Percentiles rank a stretch among this genome's conserved stretches.
These are phyloP conservation scores for Knipowitschia caucasica DNA, from an alignment of 2,797 vertebrate species.

Conservation along the genomic window DNA sequence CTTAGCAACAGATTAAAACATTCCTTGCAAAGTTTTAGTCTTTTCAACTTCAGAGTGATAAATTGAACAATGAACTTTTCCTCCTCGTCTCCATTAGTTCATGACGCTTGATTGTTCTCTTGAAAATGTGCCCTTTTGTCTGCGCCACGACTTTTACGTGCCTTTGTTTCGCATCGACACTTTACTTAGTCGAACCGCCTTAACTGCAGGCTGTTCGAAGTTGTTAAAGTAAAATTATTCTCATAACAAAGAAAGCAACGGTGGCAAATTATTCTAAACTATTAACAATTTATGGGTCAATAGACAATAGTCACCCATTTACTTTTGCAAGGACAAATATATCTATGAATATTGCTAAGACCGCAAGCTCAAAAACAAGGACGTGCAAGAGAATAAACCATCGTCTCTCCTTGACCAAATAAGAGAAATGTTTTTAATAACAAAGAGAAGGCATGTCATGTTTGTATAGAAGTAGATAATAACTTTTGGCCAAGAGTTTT, in stretches of 20 bases:
- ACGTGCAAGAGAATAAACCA: neutral
- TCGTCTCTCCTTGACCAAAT: neutral
- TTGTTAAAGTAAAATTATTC: neutral
- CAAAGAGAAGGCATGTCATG: too few species aligned
- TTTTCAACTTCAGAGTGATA: slow-evolving; percentile 1
- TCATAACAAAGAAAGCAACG: too few species aligned
- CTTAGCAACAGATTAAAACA: slow-evolving; percentile 1
- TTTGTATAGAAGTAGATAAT: too few species aligned
- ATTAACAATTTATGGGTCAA: neutral
- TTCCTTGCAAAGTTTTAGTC: neutral
- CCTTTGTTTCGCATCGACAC: slow-evolving; percentile 5
- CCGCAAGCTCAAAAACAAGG: neutral
- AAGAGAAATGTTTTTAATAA: too few species aligned
- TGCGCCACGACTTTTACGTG: neutral
- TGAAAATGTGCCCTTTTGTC: neutral
- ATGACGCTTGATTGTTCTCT: slow-evolving; percentile 2
- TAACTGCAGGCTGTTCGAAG: neutral
- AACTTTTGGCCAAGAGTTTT: too few species aligned
- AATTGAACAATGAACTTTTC: neutral
- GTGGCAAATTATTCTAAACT: too few species aligned
- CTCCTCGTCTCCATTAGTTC: neutral
- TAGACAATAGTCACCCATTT: neutral
- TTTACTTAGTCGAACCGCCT: neutral
- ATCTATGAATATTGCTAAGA: neutral
- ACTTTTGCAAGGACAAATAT: neutral